A percentile compares a stretch with the other conserved stretches of the same genome.
These are phyloP conservation scores for Axinella damicornis DNA, from an alignment of 37 sponge, comb jelly and placozoan species.

Conservation along the genomic window DNA sequence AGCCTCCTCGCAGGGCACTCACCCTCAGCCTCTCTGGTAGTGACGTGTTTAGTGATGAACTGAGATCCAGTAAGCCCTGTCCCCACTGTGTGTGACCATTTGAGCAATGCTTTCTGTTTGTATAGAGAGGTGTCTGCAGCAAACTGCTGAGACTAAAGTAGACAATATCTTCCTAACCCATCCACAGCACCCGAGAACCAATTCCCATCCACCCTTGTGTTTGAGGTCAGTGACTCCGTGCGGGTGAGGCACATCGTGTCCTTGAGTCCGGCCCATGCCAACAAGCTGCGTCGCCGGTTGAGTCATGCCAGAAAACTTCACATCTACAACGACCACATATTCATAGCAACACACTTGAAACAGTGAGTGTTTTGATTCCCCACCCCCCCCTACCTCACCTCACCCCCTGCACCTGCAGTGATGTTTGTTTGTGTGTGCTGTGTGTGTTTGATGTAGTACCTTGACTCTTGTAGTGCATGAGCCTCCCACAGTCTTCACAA, in stretches of 20 bases:
- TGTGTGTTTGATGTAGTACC: too few species aligned
- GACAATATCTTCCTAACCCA: too few species aligned
- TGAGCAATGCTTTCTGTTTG: too few species aligned
- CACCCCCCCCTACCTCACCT: neutral
- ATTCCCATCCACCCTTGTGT: slow-evolving; percentile 64
- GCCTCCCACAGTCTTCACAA: too few species aligned
- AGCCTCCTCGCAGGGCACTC: neutral
- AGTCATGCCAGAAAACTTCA: slow-evolving; percentile 57
- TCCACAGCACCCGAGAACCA: slow-evolving; percentile 32
- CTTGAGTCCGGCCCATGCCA: slow-evolving; percentile 41
- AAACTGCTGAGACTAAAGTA: too few species aligned
- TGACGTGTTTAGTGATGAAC: slow-evolving; percentile 25
- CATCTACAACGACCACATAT: slow-evolving; percentile 72
- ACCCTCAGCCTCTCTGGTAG: slow-evolving; percentile 52
- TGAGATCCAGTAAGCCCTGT: slow-evolving; percentile 31
- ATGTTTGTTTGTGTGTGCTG: too few species aligned
- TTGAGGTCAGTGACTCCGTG: slow-evolving; percentile 41
- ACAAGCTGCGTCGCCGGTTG: slow-evolving; percentile 33
- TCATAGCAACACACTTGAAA: slow-evolving; percentile 53
- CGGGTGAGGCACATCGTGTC: slow-evolving; percentile 49
- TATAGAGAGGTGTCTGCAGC: too few species aligned
- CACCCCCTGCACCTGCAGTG: neutral
- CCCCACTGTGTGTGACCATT: too few species aligned
- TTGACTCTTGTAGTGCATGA: too few species aligned
- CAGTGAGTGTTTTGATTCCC: slow-evolving; percentile 10